Conservation (phyloP, 2,888 invertebrate species). For the Microplitis manilae region DNA sequence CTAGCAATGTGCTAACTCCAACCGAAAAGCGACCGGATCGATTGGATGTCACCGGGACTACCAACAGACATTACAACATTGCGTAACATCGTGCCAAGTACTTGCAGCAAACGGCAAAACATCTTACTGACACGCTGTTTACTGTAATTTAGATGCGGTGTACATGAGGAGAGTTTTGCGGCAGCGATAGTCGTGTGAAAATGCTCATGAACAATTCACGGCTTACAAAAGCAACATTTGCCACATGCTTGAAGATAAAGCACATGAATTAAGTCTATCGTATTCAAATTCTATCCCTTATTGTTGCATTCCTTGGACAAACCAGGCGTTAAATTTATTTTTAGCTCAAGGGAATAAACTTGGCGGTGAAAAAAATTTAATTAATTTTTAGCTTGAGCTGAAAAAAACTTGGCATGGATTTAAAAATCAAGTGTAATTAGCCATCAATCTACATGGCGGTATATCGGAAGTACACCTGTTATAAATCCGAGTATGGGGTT, state of each 20-base stretch:
- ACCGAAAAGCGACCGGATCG: not conserved
- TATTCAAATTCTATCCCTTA: not conserved
- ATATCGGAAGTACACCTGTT: not conserved
- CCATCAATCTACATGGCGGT: too few species aligned
- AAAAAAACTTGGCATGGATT: not conserved
- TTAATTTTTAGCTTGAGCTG: not conserved
- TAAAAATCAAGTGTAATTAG: not conserved
- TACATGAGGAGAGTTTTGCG: not conserved
- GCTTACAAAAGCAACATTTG: conserved; percentile 7
- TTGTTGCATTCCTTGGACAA: not conserved
- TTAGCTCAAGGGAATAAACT: not conserved
- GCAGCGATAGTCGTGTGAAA: not conserved
- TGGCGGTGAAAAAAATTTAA: not conserved
- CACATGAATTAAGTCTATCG: not conserved
- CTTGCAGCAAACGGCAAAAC: not conserved
- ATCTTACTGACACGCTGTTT: not conserved
- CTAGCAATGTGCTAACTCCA: not conserved
- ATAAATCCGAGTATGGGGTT: not conserved
- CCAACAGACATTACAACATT: not conserved
- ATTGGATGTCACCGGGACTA: not conserved
- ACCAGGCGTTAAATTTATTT: not conserved
- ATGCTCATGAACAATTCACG: not conserved
- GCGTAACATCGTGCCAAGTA: not conserved
- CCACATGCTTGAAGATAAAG: not conserved
- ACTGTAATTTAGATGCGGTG: too few species aligned